These are phyloP conservation scores for Pissodes strobi DNA, from an alignment of 1,140 invertebrate species.

Conservation along the genomic window DNA sequence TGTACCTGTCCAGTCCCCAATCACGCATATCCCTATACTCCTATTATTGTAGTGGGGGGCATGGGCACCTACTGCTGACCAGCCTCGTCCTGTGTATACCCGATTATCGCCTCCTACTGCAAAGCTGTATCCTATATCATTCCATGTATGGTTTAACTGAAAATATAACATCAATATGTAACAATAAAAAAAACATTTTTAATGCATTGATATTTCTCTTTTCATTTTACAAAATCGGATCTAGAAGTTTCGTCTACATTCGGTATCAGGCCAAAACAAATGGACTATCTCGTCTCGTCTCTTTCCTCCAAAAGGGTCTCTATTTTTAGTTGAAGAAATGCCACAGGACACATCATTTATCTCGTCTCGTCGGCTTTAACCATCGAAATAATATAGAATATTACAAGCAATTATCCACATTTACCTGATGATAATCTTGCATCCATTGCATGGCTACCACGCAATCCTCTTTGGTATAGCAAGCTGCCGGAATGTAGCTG, in stretches of 20 bases:
- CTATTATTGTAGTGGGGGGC: conserved; percentile 69
- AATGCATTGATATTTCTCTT: background rate
- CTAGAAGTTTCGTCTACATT: too few relatives aligned
- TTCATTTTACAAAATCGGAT: too few relatives aligned
- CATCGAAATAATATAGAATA: too few relatives aligned
- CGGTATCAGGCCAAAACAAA: too few relatives aligned
- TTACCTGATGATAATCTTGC: conserved; percentile 61
- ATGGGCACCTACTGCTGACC: conserved; percentile 73
- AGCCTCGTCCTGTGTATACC: conserved; percentile 77
- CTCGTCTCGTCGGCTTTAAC: too few relatives aligned
- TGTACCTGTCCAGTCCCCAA: conserved; percentile 70
- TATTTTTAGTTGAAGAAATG: too few relatives aligned
- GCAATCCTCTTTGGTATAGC: conserved; percentile 60
- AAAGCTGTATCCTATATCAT: conserved; percentile 77
- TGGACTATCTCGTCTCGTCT: too few relatives aligned
- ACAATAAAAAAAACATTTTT: background rate
- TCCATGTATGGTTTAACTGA: conserved; percentile 61
- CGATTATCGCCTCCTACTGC: conserved; percentile 76
- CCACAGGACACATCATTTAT: too few relatives aligned
- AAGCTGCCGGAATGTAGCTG: conserved; percentile 65
- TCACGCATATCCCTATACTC: conserved; percentile 76
- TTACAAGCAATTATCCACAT: too few relatives aligned
- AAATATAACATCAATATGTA: too few relatives aligned
- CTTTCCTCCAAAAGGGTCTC: too few relatives aligned
- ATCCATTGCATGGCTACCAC: conserved; percentile 60